Evolutionary conservation across 2,797 vertebrate species (phyloP), one percentile per base, ranked within the genome.

Genomic region (Lophius americanus): DNA sequence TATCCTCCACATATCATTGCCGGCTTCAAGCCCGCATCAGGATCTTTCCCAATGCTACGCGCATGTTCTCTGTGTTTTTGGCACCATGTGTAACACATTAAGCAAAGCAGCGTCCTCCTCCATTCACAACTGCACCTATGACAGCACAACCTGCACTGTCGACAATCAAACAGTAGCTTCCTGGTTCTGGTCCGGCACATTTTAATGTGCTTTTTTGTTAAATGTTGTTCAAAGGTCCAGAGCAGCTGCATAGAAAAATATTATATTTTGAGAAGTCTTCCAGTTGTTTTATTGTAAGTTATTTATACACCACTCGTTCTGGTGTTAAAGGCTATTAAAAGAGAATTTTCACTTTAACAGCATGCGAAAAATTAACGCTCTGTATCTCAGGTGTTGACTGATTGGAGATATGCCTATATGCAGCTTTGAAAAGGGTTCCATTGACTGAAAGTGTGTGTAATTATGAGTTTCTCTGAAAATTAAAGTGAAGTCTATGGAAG

Each of bases 151-250:
- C 75, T 85, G 82, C 81, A 85, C 46, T 58, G 75, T 49, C 51
- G 89, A 88, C 85, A 90, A 91, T 89, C 88, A 80, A 7, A 64
- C 55, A 55, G 72, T 76, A 82, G 77, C 80, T 68, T 64, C 60
- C 48, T 53, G 57, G 70, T 84, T 75, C 74, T 60, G 69, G 54
- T 68, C 75, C 76, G 75, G 76, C 79, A 78, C 69, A 44, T 62
- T 47, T 73, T 7, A 39, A 8, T 64, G 61, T 75, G 59, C 7
- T 5, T 76, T 42, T 52, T 42, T 52, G 59, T 54, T 69, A 39
- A 32, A 47, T 66, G 58, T 66, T 56, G 12, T 71, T 70, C 36
- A 36, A 57, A 14, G 39, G 14, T 69, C 74, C 51, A 72, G 57
- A 74, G 78, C 53, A 61, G 65, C 51, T 67, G 70, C 80, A 82